phyloP scores from a whole-genome alignment of 2,797 vertebrate species.

The Adelosebastes latens region DNA sequence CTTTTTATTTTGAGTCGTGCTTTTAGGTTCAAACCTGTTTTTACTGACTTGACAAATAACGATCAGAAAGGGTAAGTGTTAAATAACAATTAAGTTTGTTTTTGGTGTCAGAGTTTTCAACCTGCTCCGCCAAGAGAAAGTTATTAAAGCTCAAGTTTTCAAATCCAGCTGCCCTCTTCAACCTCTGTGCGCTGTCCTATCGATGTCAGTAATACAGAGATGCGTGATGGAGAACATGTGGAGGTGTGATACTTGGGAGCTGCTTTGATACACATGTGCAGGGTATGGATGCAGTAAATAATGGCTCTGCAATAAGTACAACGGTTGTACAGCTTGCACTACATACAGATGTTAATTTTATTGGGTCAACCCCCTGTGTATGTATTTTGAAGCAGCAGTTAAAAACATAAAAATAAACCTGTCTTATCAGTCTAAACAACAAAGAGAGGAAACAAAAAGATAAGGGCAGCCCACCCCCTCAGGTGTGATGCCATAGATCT shows the following conservation, averaged over 20 bases:
- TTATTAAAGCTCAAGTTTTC: conserved; percentile 47
- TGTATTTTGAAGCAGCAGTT: neutral
- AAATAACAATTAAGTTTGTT: conserved; percentile 24
- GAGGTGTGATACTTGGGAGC: neutral
- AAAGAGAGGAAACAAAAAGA: conserved; percentile 16
- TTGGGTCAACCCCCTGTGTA: neutral
- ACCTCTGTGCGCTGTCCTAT: conserved; percentile 17
- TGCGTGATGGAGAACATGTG: neutral
- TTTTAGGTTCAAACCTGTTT: neutral
- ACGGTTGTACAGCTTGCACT: neutral
- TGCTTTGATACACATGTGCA: neutral
- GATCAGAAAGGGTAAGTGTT: conserved; percentile 13
- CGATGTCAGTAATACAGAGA: neutral
- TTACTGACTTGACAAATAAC: neutral
- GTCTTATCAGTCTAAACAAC: conserved; percentile 25
- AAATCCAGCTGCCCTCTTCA: conserved; percentile 26
- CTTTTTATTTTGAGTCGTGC: neutral
- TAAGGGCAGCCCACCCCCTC: conserved; percentile 8
- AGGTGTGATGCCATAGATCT: conserved; percentile 43
- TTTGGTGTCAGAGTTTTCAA: neutral
- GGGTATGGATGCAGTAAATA: neutral
- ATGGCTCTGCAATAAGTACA: neutral
- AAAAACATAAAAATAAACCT: neutral
- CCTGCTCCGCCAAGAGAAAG: conserved; percentile 26
- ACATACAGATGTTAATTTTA: neutral